Base-by-base conservation (phyloP, 2,888 invertebrate species). In the Panzeria rudis region DNA sequence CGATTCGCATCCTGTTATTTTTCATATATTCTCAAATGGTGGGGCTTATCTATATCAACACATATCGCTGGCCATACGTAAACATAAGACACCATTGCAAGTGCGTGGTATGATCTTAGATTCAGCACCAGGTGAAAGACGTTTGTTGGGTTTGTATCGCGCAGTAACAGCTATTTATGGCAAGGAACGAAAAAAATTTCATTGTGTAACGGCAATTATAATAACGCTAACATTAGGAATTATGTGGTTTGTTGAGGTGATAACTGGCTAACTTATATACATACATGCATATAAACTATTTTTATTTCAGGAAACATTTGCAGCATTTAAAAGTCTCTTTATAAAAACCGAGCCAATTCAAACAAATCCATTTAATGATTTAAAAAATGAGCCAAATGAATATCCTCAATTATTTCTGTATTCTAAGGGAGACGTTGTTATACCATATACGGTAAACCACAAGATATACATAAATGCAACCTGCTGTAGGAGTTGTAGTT, bases 21-120 rank as follows among this genome's bases (percentile, higher is more conserved):
- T 96, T 90, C 96, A 96, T 89, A 94, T 95, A 78, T 96, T 96
- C 90, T 96, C 96, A 85, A 96, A 96, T 90, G 91, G 96, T n/a
- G 96, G 96, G 20, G 95, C 95, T 5, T 95, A 94, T 89, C 93
- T 96, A 11, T 96, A 96, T 90, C 94, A 92, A 87, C 95, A 95
- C 91, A 94, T 96, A 87, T 94, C 94, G 44, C 89, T 94, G 82
- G 95, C 95, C 8, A 93, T 95, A 87, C 93, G 93, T 86, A 93
- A 93, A 82, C 92, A 93, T 50, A 92, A 93, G 25, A 93, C 93
- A 78, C 93, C 94, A 1, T 90, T 95, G 52, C 93, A 92, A 84
- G 90, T 92, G 41, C 92, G 91, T 9, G 95, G 95, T 5, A 94
- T 95, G 41, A 95, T 96, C 83, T 95, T 96, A 86, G 96, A 96